A percentile compares a stretch with the other conserved stretches of the same genome.
Evolutionary conservation across 2,113 vertebrate genomes (phyloP).

Genomic region (Hepsetus odoe): DNA sequence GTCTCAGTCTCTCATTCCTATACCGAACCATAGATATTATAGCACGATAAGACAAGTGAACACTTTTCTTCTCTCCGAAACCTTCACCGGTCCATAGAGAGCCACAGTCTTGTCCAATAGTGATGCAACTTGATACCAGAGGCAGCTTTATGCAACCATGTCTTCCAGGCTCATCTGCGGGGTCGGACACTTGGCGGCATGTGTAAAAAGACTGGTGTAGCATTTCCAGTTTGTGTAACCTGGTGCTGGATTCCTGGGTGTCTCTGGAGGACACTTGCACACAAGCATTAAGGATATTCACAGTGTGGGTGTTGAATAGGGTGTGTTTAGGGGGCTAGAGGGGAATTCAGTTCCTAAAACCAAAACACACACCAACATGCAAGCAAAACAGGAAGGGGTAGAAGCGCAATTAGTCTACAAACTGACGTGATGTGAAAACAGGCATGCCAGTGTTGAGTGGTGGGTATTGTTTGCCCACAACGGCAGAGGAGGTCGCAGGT

Average conservation of each 20-base stretch:
- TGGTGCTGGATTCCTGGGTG: neutral
- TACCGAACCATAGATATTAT: constrained; percentile 69
- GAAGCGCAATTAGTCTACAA: constrained; percentile 68
- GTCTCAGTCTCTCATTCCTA: constrained; percentile 67
- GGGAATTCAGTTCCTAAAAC: constrained; percentile 49
- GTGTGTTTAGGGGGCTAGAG: constrained; percentile 29
- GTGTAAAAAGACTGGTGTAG: neutral
- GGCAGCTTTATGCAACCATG: constrained; percentile 63
- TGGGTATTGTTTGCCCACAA: neutral
- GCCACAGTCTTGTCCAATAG: constrained; percentile 60
- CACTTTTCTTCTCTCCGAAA: constrained; percentile 56
- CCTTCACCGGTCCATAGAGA: constrained; percentile 40
- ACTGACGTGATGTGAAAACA: constrained; percentile 61
- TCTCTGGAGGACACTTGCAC: too few relatives aligned
- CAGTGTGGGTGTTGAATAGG: too few relatives aligned
- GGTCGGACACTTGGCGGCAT: neutral
- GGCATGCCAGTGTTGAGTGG: constrained; percentile 20
- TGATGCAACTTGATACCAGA: constrained; percentile 61
- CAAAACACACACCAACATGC: constrained; percentile 59
- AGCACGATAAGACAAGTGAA: constrained; percentile 69
- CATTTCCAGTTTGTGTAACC: constrained; percentile 24
- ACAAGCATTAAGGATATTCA: too few relatives aligned
- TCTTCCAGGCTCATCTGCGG: constrained; percentile 41
- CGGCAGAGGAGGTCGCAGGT: neutral
- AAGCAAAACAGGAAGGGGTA: constrained; percentile 72